phyloP scores from a whole-genome alignment of 2,888 invertebrate species.

The Bedellia somnulentella region DNA sequence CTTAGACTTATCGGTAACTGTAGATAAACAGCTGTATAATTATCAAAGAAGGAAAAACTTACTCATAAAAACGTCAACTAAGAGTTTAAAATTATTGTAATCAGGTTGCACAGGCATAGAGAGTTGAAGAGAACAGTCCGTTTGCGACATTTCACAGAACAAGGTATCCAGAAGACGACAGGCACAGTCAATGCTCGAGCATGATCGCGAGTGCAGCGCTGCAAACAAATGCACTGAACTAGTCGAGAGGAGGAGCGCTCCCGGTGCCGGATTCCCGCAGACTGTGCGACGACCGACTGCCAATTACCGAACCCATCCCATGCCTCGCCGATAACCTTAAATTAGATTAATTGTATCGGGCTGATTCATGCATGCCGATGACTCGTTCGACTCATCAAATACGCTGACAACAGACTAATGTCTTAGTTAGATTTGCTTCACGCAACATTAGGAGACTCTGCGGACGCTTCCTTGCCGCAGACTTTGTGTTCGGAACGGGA shows the following conservation, averaged over 20 bases:
- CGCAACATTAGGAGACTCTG: not conserved
- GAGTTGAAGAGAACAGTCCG: slow-evolving; percentile 50
- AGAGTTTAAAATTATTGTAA: slow-evolving; percentile 44
- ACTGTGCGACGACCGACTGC: slow-evolving; percentile 43
- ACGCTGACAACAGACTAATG: slow-evolving; percentile 45
- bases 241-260: slow-evolving; percentile 19
- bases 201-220: not conserved
- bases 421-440: slow-evolving; percentile 31
- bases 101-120: slow-evolving; percentile 49
- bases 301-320: slow-evolving; percentile 23
- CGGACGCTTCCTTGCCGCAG: no score
- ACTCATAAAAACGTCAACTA: slow-evolving; percentile 59
- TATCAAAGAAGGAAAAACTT: no score
- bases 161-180: not conserved
- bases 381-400: not conserved
- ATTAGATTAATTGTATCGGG: slow-evolving; percentile 58
- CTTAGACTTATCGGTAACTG: no score
- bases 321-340: slow-evolving; percentile 54
- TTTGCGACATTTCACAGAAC: slow-evolving; percentile 48
- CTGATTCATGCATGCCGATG: slow-evolving; percentile 43
- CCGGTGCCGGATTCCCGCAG: slow-evolving; percentile 39
- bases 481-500: no score
- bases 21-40: no score
- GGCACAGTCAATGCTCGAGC: no score
- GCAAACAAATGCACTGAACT: not conserved